Base-by-base conservation (phyloP, 2,888 invertebrate species). In the Callinectes sapidus region DNA sequence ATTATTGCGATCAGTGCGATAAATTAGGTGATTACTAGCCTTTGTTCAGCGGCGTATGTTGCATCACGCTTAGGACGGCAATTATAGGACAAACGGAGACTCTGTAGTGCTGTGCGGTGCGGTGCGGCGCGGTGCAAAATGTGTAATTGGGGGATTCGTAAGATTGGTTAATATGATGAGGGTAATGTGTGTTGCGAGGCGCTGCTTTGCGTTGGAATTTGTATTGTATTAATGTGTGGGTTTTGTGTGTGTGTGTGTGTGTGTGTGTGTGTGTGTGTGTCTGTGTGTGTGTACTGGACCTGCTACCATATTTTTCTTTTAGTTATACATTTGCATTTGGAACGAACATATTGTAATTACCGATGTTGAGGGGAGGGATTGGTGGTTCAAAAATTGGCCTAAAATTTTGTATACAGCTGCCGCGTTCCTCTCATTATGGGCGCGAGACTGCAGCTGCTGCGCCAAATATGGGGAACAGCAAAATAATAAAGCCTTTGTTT, bases 391-490 rank as follows among this genome's bases (percentile, higher is more conserved):
- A 81, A 81, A 81, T 81, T 81, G 81, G 81, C 81, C 35, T 81
- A 81, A 81, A 32, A 81, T 81, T 81, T 81, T 81, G 14, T n/a
- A 32, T 81, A n/a, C 71, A 81, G 81, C 81, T 35, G 81, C 8
- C 1, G 81, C 32, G 81, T 81, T 81, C 32, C 71, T 77, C 81
- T 81, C 81, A 81, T 81, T 81, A 81, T 81, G 32, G 81, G n/a
- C 81, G 81, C 35, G 81, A 13, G 81, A 35, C 28, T 35, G 81
- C 81, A 81, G 35, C 81, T 81, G 81, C 81, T 35, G 81, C 35
- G 81, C 81, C 35, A 5, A 18, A 81, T 81, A 81, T 81, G 35
- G 35, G 71, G 71, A 13, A n/a, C 13, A 81, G 35, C 32, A 32
- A 16, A 35, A 81, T 32, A 16, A 81, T 81, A 35, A 81, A 81